phyloP scores from a whole-genome alignment of 2,113 vertebrate genomes.

The Peucedramus taeniatus region DNA sequence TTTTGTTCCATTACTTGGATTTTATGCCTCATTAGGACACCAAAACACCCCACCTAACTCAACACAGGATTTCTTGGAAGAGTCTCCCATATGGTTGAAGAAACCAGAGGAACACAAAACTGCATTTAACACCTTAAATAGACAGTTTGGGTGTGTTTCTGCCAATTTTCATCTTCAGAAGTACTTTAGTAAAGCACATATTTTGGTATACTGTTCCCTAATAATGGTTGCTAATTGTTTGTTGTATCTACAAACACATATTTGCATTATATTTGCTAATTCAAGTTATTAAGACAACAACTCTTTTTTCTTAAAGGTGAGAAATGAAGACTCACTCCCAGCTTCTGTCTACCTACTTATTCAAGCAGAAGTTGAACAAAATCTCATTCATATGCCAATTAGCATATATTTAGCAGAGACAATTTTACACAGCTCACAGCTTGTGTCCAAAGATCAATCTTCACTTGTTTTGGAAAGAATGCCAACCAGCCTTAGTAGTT shows the following conservation, averaged over 20 bases:
- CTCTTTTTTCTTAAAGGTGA: not conserved
- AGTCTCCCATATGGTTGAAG: not conserved
- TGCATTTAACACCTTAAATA: not conserved
- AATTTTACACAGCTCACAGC: constrained; percentile 29
- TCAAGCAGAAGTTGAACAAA: not conserved
- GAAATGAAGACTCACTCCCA: not conserved
- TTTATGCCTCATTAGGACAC: not conserved
- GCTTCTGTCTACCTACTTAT: not conserved
- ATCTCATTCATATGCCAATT: not conserved
- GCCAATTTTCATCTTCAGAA: not conserved
- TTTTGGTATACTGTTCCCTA: not conserved
- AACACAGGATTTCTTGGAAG: not conserved
- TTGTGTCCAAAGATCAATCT: constrained; percentile 5
- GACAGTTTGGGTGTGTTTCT: not conserved
- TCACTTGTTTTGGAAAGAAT: not conserved
- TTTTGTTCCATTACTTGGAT: not conserved
- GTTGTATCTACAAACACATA: not conserved
- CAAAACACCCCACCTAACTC: not conserved
- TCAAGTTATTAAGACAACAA: not conserved
- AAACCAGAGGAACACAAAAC: not conserved
- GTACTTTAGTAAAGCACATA: not conserved
- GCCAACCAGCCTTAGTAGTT: not conserved
- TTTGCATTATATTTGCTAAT: not conserved
- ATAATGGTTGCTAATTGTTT: not conserved
- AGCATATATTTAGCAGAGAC: not conserved